Evolutionary conservation across 2,797 vertebrate species (phyloP).

Genomic region (Spinus olivaceus): DNA sequence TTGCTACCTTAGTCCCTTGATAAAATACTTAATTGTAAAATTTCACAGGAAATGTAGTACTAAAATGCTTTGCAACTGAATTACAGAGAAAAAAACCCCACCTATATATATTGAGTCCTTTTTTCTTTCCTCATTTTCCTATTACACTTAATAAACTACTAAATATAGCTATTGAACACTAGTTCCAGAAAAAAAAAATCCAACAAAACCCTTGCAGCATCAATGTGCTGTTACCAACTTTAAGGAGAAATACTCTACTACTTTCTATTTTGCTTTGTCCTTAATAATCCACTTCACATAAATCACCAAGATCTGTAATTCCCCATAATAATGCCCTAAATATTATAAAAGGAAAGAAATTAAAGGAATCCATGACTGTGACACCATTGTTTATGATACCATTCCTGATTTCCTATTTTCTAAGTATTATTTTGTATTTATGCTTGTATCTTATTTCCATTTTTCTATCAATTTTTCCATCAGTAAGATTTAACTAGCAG

Average conservation of each 20-base stretch:
- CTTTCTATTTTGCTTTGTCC: not conserved
- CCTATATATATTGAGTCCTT: not conserved
- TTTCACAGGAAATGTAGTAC: not conserved
- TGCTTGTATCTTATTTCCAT: not conserved
- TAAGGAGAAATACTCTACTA: not conserved
- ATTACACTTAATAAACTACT: not conserved
- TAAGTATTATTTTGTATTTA: not conserved
- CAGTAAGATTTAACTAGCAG: not conserved
- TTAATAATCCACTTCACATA: not conserved
- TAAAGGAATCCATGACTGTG: not conserved
- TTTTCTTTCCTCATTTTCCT: not conserved
- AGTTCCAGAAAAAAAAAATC: not conserved
- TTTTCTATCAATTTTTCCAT: conserved; percentile 4
- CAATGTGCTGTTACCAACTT: not conserved
- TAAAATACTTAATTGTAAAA: not conserved
- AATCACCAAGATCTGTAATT: not conserved
- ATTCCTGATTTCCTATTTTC: not conserved
- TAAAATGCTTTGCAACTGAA: not conserved
- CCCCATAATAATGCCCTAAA: not conserved
- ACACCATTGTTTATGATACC: not conserved
- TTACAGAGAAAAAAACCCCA: not conserved
- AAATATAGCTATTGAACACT: not conserved
- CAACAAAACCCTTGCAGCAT: not conserved
- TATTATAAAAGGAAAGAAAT: not conserved
- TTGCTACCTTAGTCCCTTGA: not conserved